Base-by-base conservation (phyloP, 2,113 vertebrate genomes). In the Syngnathus floridae region DNA sequence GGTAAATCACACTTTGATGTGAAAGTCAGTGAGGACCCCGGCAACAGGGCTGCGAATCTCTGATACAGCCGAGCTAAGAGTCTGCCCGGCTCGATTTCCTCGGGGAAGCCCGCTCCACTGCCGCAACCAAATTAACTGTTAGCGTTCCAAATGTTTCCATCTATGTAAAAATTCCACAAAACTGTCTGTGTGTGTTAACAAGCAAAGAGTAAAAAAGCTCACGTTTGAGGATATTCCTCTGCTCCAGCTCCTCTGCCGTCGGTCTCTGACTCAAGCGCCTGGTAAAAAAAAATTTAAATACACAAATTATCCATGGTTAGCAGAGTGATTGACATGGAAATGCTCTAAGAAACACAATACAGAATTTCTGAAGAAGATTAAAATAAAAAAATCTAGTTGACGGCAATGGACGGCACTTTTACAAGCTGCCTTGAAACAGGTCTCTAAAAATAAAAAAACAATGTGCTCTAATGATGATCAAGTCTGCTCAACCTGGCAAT, bases 201-300 rank as follows among this genome's bases (percentile, higher is more conserved):
- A 8, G 46, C 41, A 7, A 16, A 26, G 26, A 45, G 12, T n/a
- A 8, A 13, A 45, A 61, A 43, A 52, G 4, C 97, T 98, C 85
- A 99, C 97, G 96, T 92, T 98, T 98, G 80, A 99, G 90, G 78
- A 99, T 99, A 89, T 99, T 99, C 80, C 96, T 92, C 88, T 99
- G 97, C 70, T 99, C 96, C 84, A 99, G 87, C 73, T 99, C 97
- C 78, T 98, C 96, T 2, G 94, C 96, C 0, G 95, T 98, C 0
- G 97, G 97, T 81, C 96, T 93, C 91, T 99, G 97, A 88, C 95
- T 98, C 90, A 98, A 91, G 75, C 95, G 93, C 87, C 96, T 99
- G 87, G 86, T 89, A 78, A 88, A 81, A 87, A 90, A 31, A 31
- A 31, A 31, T 1, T 22, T 22, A 22, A 22, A 93, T 7, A 48